Conservation (phyloP, 2,888 invertebrate species). For the Drosophila neotestacea region DNA sequence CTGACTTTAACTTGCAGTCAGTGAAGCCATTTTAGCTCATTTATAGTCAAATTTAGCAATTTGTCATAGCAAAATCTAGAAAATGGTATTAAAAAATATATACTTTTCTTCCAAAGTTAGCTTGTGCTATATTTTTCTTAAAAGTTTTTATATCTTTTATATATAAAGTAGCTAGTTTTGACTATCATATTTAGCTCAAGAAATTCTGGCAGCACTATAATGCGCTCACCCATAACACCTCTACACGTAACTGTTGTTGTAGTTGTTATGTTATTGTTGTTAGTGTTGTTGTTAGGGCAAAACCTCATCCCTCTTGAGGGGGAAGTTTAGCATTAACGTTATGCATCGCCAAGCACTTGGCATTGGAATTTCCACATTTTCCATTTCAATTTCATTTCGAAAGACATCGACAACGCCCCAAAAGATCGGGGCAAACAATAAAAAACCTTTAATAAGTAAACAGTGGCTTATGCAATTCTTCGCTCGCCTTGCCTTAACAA, state of each 20-base stretch:
- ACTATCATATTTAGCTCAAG: no score
- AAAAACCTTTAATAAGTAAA: slow-evolving; percentile 16
- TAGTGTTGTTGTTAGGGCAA: slow-evolving; percentile 22
- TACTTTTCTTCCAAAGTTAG: no score
- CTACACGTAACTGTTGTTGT: slow-evolving; percentile 16
- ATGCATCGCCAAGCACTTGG: slow-evolving; percentile 69
- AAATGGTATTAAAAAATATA: no score
- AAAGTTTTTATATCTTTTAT: no score
- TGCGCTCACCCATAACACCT: slow-evolving; percentile 55
- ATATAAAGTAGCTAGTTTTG: no score
- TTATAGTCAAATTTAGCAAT: no score
- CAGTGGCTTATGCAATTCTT: slow-evolving; percentile 35
- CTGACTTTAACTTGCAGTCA: slow-evolving; percentile 9
- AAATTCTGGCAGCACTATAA: slow-evolving; percentile 5
- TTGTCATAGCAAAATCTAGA: no score
- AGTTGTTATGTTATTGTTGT: slow-evolving; percentile 9
- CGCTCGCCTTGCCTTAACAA: not conserved
- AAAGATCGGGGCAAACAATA: slow-evolving; percentile 49
- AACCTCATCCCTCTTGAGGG: slow-evolving; percentile 6
- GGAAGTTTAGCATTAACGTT: slow-evolving; percentile 37
- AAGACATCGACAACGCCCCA: slow-evolving; percentile 54
- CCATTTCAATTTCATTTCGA: slow-evolving; percentile 54
- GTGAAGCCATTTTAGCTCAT: no score
- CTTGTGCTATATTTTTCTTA: no score
- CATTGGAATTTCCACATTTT: slow-evolving; percentile 65